Evolutionary conservation across 2,797 vertebrate genomes (phyloP).

Genomic region (Dicrostonyx torquatus): DNA sequence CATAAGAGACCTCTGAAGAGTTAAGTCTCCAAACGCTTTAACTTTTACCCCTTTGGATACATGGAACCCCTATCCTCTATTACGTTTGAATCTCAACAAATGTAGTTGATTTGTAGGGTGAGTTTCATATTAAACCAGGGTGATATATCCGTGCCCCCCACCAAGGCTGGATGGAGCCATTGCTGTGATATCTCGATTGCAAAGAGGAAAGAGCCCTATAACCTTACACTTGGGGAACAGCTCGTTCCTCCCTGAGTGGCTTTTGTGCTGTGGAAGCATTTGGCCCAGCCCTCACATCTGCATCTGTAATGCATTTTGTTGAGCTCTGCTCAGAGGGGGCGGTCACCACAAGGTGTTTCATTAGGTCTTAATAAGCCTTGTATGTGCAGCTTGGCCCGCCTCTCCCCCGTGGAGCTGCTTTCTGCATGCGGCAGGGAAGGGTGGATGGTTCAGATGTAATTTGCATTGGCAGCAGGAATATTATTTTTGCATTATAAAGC

Average conservation of each 20-base stretch:
- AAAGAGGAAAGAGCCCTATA: background rate
- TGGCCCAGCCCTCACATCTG: conserved; percentile 57
- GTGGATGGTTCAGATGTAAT: conserved; percentile 67
- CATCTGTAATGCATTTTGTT: conserved; percentile 57
- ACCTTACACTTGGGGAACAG: background rate
- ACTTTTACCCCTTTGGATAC: background rate
- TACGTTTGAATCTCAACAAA: background rate
- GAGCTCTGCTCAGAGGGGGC: conserved; percentile 13
- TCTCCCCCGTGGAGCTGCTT: conserved; percentile 61
- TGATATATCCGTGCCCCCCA: background rate
- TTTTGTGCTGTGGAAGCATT: conserved; percentile 39
- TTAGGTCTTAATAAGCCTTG: conserved; percentile 78
- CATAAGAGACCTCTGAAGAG: background rate
- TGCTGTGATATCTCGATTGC: background rate
- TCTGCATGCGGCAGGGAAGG: conserved; percentile 40
- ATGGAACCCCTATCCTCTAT: background rate
- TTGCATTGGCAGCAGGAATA: conserved; percentile 75
- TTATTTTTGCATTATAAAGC: conserved; percentile 77
- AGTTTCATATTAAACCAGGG: background rate
- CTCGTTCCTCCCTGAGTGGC: background rate
- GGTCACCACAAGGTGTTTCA: conserved; percentile 73
- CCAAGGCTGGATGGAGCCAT: background rate
- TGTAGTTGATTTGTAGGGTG: background rate
- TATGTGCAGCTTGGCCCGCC: background rate
- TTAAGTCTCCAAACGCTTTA: background rate